phyloP scores from a whole-genome alignment of 2,888 invertebrate species.

The Ochropleura leucogaster region DNA sequence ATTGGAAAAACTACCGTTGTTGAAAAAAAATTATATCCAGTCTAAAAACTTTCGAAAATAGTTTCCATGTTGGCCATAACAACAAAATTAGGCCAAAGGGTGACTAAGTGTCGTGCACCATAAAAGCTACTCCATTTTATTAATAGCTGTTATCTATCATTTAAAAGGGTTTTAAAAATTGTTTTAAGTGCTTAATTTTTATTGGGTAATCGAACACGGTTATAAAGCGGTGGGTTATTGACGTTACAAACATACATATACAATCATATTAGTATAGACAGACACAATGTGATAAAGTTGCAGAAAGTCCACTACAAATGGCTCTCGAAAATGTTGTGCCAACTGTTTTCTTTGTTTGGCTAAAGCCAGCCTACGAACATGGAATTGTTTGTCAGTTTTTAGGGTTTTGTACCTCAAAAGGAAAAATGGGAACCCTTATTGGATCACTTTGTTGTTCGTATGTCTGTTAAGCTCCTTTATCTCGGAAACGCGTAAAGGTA shows the following conservation, averaged over 20 bases:
- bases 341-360: too few species aligned
- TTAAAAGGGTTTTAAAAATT: conserved; percentile 68
- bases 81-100: neutral
- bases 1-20: too few species aligned
- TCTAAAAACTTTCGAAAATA: too few species aligned
- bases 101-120: conserved; percentile 36
- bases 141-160: conserved; percentile 68
- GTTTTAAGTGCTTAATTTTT: conserved; percentile 66
- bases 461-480: too few species aligned
- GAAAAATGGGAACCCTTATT: too few species aligned
- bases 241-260: conserved; percentile 9
- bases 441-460: too few species aligned
- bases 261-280: neutral
- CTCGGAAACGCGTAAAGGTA: too few species aligned
- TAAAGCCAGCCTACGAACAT: too few species aligned
- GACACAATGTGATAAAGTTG: neutral
- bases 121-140: conserved; percentile 47
- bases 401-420: too few species aligned
- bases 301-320: conserved; percentile 3
- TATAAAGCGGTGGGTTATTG: conserved; percentile 39
- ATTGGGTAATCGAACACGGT: conserved; percentile 64
- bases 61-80: too few species aligned
- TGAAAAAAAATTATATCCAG: too few species aligned
- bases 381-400: too few species aligned
- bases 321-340: neutral